Evolutionary conservation across 2,888 invertebrate species (phyloP), one percentile per base, ranked within the genome.

Genomic region (Yponomeuta evonymella): DNA sequence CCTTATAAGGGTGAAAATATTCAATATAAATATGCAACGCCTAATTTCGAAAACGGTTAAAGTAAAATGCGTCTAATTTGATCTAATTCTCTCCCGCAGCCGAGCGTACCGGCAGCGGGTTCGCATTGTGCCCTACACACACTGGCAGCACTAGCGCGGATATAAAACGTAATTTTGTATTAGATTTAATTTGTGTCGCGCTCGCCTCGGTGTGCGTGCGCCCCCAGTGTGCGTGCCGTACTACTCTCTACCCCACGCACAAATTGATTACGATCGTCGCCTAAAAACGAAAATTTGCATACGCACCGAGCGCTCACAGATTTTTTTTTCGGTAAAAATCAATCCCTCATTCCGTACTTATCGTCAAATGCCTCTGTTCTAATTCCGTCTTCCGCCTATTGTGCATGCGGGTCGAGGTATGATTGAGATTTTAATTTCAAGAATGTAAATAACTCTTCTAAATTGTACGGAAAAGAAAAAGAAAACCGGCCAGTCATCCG

Each of bases 91-190:
- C 51, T 63, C 8, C 30, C 51, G 70, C 30, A n/a, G 67, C 70
- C 75, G 86, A 90, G 79, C 88, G 90, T 91, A 90, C 90, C 71
- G 74, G 75, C 77, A 83, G 84, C 84, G 84, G 84, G 83, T 81
- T 89, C 87, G 84, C 85, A 90, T 88, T 89, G 90, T 90, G 81
- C 84, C 81, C 84, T 81, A 86, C 88, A 86, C 90, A 89, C 90
- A 89, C 89, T 82, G 80, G 82, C 85, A 85, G 81, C 84, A 85
- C 88, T 86, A 88, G 85, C 78, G 85, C 78, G 85, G 89, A 90
- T 89, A 89, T 90, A 90, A 91, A 90, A 92, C 91, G 92, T 90
- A 91, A 91, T 91, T 92, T 91, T 90, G 91, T 92, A 91, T 91
- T 91, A 92, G 92, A 92, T 91, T 91, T 91, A 92, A 92, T 92